Base-by-base conservation (phyloP, 1,140 invertebrate genomes). In the Spodoptera litura region DNA sequence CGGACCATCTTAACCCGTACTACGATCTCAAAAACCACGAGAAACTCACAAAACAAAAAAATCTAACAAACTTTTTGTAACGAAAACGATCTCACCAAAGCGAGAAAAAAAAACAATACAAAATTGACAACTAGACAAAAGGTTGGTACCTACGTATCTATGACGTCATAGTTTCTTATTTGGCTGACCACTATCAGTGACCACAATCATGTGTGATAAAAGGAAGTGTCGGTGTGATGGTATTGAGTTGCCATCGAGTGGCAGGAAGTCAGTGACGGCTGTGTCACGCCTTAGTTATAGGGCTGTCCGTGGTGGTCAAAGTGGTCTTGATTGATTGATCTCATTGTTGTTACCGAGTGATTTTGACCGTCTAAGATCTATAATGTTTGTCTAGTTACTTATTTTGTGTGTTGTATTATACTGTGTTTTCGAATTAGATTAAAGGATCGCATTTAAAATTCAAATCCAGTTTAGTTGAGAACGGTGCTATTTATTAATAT, bases 211-310 rank as follows among this genome's bases (percentile, higher is more conserved):
- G 49, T 5, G 12, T n/a, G 25, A 53, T 70, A 31, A 52, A 31
- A 53, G 66, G 66, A 70, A 70, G 66, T 70, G 64, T 52, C 15
- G 44, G 66, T 12, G 52, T 15, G 20, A 44, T 15, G 11, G 9
- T 52, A 68, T 68, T 51, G 64, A 68, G 20, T 68, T 51, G 20
- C 44, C 20, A 15, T 44, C 4, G 59, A 52, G 6, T 27, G 11
- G 20, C 72, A 75, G 72, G 72, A 75, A 75, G 72, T 62, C 31
- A 35, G 9, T 44, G 64, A 44, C n/a, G 35, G 10, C 44, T 75
- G 20, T 11, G 72, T 62, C 72, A 62, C 59, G 58, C 59, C 44
- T 53, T 64, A 52, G 12, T 13, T 52, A 12, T 1, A 75, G 72
- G 72, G 72, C 59, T 75, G 72, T 52, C 72, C 3, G 11, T 13